These are phyloP conservation scores for Xestia c-nigrum DNA, from an alignment of 2,888 invertebrate genomes.

Conservation along the genomic window DNA sequence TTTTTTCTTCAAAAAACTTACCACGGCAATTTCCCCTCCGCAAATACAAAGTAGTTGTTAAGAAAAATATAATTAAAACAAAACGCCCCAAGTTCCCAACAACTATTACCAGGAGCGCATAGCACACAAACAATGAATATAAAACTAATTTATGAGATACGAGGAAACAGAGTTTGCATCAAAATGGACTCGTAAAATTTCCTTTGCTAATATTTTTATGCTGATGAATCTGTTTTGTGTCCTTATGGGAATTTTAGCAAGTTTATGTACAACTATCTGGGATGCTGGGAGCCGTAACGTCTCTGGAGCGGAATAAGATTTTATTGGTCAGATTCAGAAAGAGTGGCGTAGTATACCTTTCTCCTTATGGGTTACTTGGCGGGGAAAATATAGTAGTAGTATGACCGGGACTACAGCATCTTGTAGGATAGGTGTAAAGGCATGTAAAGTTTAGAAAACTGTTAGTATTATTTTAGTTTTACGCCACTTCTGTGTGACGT, in stretches of 20 bases:
- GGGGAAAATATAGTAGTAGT: background rate
- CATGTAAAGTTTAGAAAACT: background rate
- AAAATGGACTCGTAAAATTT: conserved; percentile 55
- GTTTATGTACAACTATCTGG: conserved; percentile 18
- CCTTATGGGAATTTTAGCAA: conserved; percentile 32
- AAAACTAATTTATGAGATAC: conserved; percentile 65
- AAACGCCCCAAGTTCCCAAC: conserved; percentile 56
- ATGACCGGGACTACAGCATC: background rate
- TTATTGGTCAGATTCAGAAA: conserved; percentile 31
- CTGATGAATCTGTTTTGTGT: conserved; percentile 53
- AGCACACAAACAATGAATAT: conserved; percentile 64
- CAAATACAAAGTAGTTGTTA: conserved; percentile 55
- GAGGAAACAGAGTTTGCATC: conserved; percentile 56
- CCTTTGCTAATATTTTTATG: conserved; percentile 62
- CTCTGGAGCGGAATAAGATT: conserved; percentile 45
- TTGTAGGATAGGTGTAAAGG: background rate
- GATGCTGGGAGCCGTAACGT: conserved; percentile 12
- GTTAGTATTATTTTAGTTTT: background rate
- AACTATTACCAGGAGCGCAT: conserved; percentile 58
- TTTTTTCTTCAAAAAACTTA: conserved; percentile 22
- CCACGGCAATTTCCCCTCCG: conserved; percentile 20
- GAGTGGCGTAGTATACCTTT: conserved; percentile 11
- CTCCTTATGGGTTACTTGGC: conserved; percentile 7
- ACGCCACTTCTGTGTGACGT: background rate
- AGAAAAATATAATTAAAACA: conserved; percentile 65